phyloP scores from a whole-genome alignment of 2,888 invertebrate genomes.

The Synergus umbraculus region DNA sequence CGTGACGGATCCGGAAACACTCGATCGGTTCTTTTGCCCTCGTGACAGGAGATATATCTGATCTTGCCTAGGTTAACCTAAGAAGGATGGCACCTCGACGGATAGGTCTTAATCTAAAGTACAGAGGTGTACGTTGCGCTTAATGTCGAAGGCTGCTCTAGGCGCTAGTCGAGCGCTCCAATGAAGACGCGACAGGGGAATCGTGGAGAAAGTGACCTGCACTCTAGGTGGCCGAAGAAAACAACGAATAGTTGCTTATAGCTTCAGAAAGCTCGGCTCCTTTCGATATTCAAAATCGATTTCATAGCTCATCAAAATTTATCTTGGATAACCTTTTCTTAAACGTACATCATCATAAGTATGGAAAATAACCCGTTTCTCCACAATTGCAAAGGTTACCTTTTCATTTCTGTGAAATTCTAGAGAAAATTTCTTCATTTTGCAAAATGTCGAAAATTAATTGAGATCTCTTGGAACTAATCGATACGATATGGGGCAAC shows the following conservation, averaged over 20 bases:
- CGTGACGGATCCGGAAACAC: slow-evolving; percentile 43
- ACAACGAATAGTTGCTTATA: slow-evolving; percentile 1
- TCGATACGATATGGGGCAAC: not conserved
- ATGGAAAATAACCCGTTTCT: not conserved
- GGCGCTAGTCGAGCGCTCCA: slow-evolving; percentile 48
- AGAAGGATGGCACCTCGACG: slow-evolving; percentile 53
- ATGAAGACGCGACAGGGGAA: slow-evolving; percentile 63
- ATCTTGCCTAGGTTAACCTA: slow-evolving; percentile 49
- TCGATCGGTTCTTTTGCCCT: slow-evolving; percentile 50
- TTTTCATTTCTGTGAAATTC: not conserved
- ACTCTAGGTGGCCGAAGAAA: slow-evolving; percentile 43
- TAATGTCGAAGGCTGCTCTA: slow-evolving; percentile 49
- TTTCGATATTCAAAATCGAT: slow-evolving; percentile 54
- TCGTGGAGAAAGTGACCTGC: slow-evolving; percentile 64
- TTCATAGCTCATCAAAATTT: slow-evolving; percentile 48
- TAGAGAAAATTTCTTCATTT: not conserved
- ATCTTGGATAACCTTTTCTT: not conserved
- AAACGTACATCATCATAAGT: not conserved
- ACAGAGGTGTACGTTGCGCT: slow-evolving; percentile 55
- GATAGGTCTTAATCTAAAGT: slow-evolving; percentile 55
- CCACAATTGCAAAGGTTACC: not conserved
- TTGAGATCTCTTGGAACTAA: not conserved
- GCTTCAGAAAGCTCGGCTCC: slow-evolving; percentile 48
- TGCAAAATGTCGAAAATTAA: not conserved
- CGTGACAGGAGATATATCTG: slow-evolving; percentile 51